Base-by-base conservation (phyloP, 2,888 invertebrate species). In the Diachrysia chrysitis region DNA sequence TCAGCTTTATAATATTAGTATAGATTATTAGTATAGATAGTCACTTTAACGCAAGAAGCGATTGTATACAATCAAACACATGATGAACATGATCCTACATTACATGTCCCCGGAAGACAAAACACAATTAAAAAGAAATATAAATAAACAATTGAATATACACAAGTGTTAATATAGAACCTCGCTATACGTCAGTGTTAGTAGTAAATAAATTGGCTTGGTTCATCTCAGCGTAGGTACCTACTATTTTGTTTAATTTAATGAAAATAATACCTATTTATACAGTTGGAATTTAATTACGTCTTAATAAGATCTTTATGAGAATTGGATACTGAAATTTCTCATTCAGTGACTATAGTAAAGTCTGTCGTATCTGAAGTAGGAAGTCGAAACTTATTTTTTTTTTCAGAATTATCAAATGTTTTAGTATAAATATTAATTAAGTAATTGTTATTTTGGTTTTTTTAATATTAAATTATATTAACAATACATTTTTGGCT, bases 201-300 rank as follows among this genome's bases (percentile, higher is more conserved):
- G n/a, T 42, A n/a, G n/a, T 42, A 42, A 42, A 42, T n/a, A n/a
- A 42, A n/a, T 42, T 42, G 42, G 42, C 42, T 42, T 42, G 42
- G n/a, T 42, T n/a, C 42, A 42, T n/a, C 42, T 42, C 42, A 42
- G 42, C 12, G 37, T 42, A 42, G 42, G 42, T n/a, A 42, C n/a
- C n/a, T 42, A 16, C n/a, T n/a, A 42, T 42, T 42, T 42, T 42
- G 42, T 42, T 42, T 42, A 42, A 37, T 37, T 12, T 42, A 3
- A n/a, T n/a, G 5, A n/a, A 42, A 42, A 42, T 42, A 42, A 42
- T n/a, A 42, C n/a, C 4, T 42, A 42, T 42, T 42, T 42, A 42
- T 42, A n/a, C 42, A 42, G 42, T n/a, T 42, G 42, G 42, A n/a
- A n/a, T 42, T n/a, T 42, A 42, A 42, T 42, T 42, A 42, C 42